A percentile compares a stretch with the other conserved stretches of the same genome.
phyloP scores from a whole-genome alignment of 2,888 invertebrate species.

The Drosophila peninsularis region DNA sequence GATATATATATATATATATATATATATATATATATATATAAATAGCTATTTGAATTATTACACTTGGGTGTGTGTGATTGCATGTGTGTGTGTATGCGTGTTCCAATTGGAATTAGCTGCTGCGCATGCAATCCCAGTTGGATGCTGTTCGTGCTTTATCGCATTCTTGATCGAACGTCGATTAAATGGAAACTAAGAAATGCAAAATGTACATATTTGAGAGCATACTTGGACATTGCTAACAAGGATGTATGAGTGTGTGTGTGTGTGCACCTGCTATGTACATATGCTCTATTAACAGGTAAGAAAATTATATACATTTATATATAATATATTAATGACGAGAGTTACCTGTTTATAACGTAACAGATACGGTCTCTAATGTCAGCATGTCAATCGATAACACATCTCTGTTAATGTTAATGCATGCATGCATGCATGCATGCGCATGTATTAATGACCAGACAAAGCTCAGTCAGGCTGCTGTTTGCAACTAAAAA shows the following conservation, averaged over 20 bases:
- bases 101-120: conserved; percentile 27
- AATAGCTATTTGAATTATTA: neutral
- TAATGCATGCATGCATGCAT: neutral
- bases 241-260: too few species aligned
- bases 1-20: neutral
- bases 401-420: conserved; percentile 11
- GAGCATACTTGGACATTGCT: conserved; percentile 3
- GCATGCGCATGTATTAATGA: neutral
- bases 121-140: conserved; percentile 15
- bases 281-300: too few species aligned
- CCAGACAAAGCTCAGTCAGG: conserved; percentile 5
- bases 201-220: conserved; percentile 3
- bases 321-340: too few species aligned
- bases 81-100: neutral
- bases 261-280: neutral
- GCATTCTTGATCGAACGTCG: conserved; percentile 16
- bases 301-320: too few species aligned
- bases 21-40: neutral
- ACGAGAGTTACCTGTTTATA: neutral
- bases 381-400: conserved; percentile 20
- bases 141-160: conserved; percentile 23
- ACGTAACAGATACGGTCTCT: conserved; percentile 4
- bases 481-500: conserved; percentile 15
- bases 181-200: conserved; percentile 18
- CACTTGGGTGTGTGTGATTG: neutral